Percentiles rank a stretch among this genome's conserved stretches.
Conservation (phyloP, 2,113 vertebrate species). For the Girardinichthys multiradiatus region DNA sequence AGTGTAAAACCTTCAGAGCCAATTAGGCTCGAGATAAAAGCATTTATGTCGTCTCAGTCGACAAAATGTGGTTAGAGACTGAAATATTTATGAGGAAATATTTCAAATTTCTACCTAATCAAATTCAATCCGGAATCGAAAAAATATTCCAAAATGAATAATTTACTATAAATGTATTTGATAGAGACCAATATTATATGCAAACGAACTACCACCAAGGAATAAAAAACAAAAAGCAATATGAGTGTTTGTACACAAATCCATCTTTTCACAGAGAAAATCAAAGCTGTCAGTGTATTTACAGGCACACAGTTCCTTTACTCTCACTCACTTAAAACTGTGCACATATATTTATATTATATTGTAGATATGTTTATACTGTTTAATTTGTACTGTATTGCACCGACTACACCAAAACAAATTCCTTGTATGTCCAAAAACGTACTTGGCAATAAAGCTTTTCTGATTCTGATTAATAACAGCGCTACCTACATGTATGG, state of each 20-base stretch:
- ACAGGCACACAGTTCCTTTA: no score
- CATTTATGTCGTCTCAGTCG: not conserved
- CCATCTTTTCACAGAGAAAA: not conserved
- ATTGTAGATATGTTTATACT: no score
- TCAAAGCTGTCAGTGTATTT: no score
- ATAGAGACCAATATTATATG: not conserved
- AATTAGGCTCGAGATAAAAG: not conserved
- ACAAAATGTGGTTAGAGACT: slow-evolving; percentile 8
- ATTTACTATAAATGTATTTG: not conserved
- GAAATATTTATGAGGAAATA: slow-evolving; percentile 12
- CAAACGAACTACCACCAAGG: not conserved
- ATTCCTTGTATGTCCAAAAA: no score
- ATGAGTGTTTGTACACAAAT: not conserved
- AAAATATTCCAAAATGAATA: not conserved
- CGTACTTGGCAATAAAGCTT: no score
- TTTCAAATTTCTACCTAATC: not conserved
- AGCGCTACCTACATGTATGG: no score
- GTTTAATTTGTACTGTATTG: no score
- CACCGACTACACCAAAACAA: no score
- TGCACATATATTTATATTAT: no score
- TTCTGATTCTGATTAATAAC: no score
- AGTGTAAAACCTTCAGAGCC: not conserved
- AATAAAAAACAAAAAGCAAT: not conserved
- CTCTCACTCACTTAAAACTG: no score
- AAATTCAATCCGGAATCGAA: slow-evolving; percentile 1